These are phyloP conservation scores for Apomyelois bistriatella DNA, from an alignment of 2,888 invertebrate genomes.

Conservation along the genomic window DNA sequence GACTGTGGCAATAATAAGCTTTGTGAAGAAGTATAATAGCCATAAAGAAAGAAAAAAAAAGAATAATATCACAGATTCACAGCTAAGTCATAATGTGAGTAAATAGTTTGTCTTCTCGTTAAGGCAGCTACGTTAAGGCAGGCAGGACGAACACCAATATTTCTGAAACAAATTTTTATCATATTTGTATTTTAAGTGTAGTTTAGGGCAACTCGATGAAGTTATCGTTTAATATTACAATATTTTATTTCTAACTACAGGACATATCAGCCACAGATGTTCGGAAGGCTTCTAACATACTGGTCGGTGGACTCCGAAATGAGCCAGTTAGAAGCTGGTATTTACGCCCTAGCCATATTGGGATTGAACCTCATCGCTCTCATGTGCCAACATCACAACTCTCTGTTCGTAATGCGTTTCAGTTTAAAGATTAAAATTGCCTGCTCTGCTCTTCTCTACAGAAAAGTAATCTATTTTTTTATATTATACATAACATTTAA, in stretches of 20 bases:
- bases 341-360: slow-evolving; percentile 76
- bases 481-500: neutral
- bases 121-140: too few species aligned
- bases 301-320: slow-evolving; percentile 66
- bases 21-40: too few species aligned
- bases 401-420: slow-evolving; percentile 80
- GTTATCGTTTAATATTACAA: too few species aligned
- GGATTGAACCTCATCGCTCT: slow-evolving; percentile 70
- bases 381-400: slow-evolving; percentile 85
- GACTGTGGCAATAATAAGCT: too few species aligned
- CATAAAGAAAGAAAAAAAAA: too few species aligned
- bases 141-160: too few species aligned
- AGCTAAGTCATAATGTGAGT: too few species aligned
- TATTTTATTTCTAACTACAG: slow-evolving; percentile 42
- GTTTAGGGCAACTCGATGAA: too few species aligned
- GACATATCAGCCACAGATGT: slow-evolving; percentile 74
- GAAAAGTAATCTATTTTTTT: slow-evolving; percentile 81
- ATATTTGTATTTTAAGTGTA: too few species aligned
- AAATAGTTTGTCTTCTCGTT: too few species aligned
- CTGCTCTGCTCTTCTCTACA: slow-evolving; percentile 85
- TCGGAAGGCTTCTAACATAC: slow-evolving; percentile 72
- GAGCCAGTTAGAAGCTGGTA: slow-evolving; percentile 71
- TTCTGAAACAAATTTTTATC: too few species aligned
- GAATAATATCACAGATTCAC: too few species aligned
- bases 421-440: slow-evolving; percentile 87